Evolutionary conservation across 2,888 invertebrate genomes (phyloP), one percentile per base, ranked within the genome.

Genomic region (Drepana falcataria): DNA sequence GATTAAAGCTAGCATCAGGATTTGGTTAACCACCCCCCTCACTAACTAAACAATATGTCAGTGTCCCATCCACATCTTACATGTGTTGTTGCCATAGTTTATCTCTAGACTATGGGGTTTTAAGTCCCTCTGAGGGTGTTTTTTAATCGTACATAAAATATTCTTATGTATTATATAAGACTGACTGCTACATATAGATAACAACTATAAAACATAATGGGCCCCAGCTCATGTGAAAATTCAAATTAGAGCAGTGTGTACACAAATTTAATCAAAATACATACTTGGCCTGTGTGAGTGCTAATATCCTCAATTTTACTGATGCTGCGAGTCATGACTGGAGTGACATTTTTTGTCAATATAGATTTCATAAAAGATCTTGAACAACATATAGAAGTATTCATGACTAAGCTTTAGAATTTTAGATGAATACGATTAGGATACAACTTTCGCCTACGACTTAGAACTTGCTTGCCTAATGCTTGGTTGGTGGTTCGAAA

Each of bases 251-350:
- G 44, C 6, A 44, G 6, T 9, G 9, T 44, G 3, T 41, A 41
- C 7, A 6, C 5, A 41, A 6, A 2, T 44, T 9, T 3, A 9
- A 9, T 9, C 3, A 2, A 2, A 2, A 44, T 2, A 7, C 59
- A 4, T 78, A 86, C 88, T 79, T 89, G 88, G 62, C 88, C 88
- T 59, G 88, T 89, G 58, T 89, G 88, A 44, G 76, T 89, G 5
- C 59, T 48, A 57, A 74, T 61, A 74, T 89, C 87, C 60, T 85
- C 81, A 49, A 58, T 61, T 70, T 79, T 81, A 54, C 71, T 72
- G 3, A 44, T 44, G 44, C 44, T 9, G 44, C 44, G 44, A 9
- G 44, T 3, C 9, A 44, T 9, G 2, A 9, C 9, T 44, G 44
- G 44, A 44, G 44, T 44, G 44, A 44, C 44, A 44, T 44, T 44